Evolutionary conservation across 1,140 invertebrate genomes (phyloP).

Genomic region (Scylla paramamosain): DNA sequence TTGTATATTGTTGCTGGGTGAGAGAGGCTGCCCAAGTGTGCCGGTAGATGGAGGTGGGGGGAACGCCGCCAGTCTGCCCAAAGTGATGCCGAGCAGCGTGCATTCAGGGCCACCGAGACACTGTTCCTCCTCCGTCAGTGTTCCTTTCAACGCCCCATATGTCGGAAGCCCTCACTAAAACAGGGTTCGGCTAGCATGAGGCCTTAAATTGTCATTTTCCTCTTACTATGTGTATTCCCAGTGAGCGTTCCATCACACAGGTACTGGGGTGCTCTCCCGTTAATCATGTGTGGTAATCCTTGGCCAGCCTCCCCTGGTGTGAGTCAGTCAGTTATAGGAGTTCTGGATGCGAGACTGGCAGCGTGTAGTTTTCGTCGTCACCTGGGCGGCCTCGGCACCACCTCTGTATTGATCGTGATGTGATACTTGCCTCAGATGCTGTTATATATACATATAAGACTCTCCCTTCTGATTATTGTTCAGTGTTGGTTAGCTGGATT

Average conservation of each 20-base stretch:
- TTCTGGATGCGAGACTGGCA: not conserved
- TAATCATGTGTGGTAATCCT: not conserved
- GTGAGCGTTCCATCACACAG: not conserved
- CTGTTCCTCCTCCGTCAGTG: not conserved
- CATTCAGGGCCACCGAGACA: not conserved
- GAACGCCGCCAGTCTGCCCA: not conserved
- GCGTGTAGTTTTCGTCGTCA: not conserved
- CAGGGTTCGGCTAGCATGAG: not conserved
- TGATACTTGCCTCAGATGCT: constrained; percentile 53
- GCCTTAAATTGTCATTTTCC: not conserved
- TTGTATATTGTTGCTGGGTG: constrained; percentile 46
- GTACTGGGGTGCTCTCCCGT: not conserved
- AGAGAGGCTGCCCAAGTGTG: constrained; percentile 31
- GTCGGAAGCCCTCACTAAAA: not conserved
- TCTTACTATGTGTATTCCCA: not conserved
- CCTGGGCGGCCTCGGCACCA: not conserved
- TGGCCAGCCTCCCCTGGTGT: not conserved
- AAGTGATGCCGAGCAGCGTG: not conserved
- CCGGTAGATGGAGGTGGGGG: not conserved
- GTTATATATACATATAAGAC: constrained; percentile 24
- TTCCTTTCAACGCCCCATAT: not conserved
- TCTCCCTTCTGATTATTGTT: constrained; percentile 26
- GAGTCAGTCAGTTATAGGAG: not conserved
- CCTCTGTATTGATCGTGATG: constrained; percentile 56
- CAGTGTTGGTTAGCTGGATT: constrained; percentile 44